Evolutionary conservation across 1,140 invertebrate genomes (phyloP).

Genomic region (Temnothorax longispinosus): DNA sequence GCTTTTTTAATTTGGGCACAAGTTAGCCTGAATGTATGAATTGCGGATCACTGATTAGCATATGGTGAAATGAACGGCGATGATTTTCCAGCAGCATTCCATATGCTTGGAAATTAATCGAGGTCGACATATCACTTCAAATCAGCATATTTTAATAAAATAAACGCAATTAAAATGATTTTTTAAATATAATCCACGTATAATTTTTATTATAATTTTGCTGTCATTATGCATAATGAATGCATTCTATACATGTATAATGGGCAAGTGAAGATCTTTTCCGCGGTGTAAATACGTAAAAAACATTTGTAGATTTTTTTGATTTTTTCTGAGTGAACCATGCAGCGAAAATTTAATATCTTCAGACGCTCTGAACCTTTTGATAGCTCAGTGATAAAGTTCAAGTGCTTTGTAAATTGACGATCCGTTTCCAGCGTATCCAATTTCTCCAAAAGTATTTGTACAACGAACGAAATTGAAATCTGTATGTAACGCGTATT

Average conservation of each 20-base stretch:
- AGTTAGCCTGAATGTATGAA: neutral
- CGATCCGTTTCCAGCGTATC: neutral
- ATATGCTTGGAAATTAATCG: neutral
- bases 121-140: neutral
- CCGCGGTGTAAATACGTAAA: neutral
- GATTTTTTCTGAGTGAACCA: neutral
- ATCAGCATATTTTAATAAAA: conserved; percentile 37
- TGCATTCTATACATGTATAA: neutral
- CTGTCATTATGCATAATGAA: neutral
- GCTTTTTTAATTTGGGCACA: conserved; percentile 23
- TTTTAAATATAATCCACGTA: neutral
- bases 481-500: neutral
- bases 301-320: conserved; percentile 16
- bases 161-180: neutral
- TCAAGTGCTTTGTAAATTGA: conserved; percentile 56
- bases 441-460: conserved; percentile 45
- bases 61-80: conserved; percentile 15
- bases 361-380: neutral
- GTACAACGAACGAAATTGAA: conserved; percentile 12
- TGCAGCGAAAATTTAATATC: conserved; percentile 4
- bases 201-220: conserved; percentile 1
- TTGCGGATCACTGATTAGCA: conserved; percentile 41
- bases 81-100: conserved; percentile 26
- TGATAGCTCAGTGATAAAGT: conserved; percentile 33
- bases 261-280: neutral